A percentile compares a stretch with the other conserved stretches of the same genome.
These are phyloP conservation scores for Drosophila setifemur DNA, from an alignment of 1,140 invertebrate species.

Conservation along the genomic window DNA sequence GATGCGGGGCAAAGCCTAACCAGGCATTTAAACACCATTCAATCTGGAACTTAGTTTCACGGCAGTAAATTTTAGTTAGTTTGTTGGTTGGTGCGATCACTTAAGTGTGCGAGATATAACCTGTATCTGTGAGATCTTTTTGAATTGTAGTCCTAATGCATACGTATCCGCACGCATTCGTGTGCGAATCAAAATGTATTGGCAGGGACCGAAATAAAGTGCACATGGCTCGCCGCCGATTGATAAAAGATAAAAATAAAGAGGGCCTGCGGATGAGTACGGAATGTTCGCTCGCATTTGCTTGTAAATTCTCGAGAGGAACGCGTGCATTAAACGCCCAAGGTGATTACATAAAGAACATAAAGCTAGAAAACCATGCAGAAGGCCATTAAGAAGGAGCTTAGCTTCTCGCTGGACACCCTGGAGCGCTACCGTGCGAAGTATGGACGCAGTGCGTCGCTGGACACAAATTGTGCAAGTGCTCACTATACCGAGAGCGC, in stretches of 20 bases:
- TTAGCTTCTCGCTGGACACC: slow-evolving; percentile 71
- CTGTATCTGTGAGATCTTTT: not conserved
- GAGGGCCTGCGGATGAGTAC: slow-evolving; percentile 37
- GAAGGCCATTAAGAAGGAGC: slow-evolving; percentile 67
- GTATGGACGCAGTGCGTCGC: slow-evolving; percentile 64
- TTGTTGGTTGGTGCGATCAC: too few species aligned
- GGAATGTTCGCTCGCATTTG: slow-evolving; percentile 64
- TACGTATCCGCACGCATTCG: slow-evolving; percentile 8
- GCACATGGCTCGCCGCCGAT: slow-evolving; percentile 56
- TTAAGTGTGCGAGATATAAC: too few species aligned
- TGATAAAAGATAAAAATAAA: slow-evolving; percentile 80
- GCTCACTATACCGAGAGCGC: slow-evolving; percentile 8
- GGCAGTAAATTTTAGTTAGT: too few species aligned
- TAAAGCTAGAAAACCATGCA: slow-evolving; percentile 60
- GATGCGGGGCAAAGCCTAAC: too few species aligned
- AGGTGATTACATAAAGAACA: slow-evolving; percentile 81
- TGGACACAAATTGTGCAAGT: slow-evolving; percentile 48
- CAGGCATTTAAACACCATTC: too few species aligned
- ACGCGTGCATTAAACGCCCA: slow-evolving; percentile 52
- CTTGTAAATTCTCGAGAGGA: slow-evolving; percentile 67
- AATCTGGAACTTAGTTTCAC: too few species aligned
- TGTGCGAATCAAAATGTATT: slow-evolving; percentile 52
- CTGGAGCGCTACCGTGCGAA: slow-evolving; percentile 68
- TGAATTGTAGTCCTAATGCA: not conserved
- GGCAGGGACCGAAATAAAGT: slow-evolving; percentile 71